phyloP scores from a whole-genome alignment of 2,113 vertebrate species.

The Rhagologus leucostigma region DNA sequence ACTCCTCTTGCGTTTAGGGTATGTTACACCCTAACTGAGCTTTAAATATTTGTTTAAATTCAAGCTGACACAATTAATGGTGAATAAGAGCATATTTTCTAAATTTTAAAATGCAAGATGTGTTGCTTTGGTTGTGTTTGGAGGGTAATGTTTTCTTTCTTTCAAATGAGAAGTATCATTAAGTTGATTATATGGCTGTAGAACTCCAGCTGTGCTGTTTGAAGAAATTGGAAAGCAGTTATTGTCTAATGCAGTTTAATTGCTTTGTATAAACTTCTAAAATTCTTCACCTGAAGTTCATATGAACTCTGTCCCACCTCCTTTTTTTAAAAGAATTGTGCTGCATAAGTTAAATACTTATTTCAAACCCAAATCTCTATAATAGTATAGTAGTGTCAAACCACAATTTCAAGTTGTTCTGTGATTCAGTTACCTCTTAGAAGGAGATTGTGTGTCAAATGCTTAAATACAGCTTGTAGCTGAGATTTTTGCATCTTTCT shows the following conservation, averaged over 20 bases:
- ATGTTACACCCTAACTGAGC: not conserved
- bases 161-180: not conserved
- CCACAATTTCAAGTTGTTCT: not conserved
- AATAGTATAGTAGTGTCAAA: not conserved
- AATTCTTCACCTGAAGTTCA: not conserved
- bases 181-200: conserved; percentile 25
- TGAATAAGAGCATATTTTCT: not conserved
- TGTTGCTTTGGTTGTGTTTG: not conserved
- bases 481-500: not conserved
- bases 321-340: not conserved
- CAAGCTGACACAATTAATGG: not conserved
- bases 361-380: not conserved
- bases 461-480: not conserved
- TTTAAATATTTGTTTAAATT: not conserved
- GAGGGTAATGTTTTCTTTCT: not conserved
- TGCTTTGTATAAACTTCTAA: not conserved
- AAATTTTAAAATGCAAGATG: not conserved
- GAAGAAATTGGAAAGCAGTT: not conserved
- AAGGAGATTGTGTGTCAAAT: not conserved
- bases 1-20: not conserved
- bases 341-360: not conserved
- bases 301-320: fast-evolving
- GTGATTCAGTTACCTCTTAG: not conserved
- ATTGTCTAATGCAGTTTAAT: conserved; percentile 4
- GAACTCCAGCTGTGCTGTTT: conserved; percentile 4